Percentiles rank a stretch among this genome's conserved stretches.
phyloP scores from a whole-genome alignment of 53 echinoderm and acorn worm genomes.

The Antedon mediterranea region DNA sequence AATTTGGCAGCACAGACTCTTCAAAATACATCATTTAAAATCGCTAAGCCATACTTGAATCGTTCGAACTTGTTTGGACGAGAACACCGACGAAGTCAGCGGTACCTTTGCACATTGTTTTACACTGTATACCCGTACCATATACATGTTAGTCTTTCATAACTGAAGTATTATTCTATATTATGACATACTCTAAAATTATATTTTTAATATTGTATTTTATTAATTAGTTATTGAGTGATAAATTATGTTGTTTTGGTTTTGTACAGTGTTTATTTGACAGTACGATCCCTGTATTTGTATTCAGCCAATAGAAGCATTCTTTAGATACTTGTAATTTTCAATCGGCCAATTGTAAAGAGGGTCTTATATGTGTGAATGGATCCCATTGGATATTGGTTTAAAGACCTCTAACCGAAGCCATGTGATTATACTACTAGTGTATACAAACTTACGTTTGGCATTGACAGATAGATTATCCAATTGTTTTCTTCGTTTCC shows the following conservation, averaged over 20 bases:
- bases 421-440: too few species aligned
- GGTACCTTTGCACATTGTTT: background rate
- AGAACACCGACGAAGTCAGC: background rate
- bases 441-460: too few species aligned
- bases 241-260: background rate
- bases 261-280: background rate
- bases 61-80: background rate
- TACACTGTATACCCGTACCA: background rate
- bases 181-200: background rate
- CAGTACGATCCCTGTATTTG: background rate
- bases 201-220: background rate
- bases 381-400: background rate
- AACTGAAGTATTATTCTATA: background rate
- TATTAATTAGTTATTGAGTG: background rate
- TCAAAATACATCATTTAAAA: background rate
- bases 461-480: too few species aligned
- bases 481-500: too few species aligned
- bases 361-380: background rate
- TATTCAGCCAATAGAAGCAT: background rate
- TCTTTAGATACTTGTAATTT: background rate
- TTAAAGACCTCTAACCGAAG: background rate
- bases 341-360: background rate
- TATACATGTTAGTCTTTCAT: background rate
- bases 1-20: background rate
- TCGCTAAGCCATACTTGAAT: background rate